Evolutionary conservation across 2,888 invertebrate species (phyloP).

Genomic region (Escarpia spicata): DNA sequence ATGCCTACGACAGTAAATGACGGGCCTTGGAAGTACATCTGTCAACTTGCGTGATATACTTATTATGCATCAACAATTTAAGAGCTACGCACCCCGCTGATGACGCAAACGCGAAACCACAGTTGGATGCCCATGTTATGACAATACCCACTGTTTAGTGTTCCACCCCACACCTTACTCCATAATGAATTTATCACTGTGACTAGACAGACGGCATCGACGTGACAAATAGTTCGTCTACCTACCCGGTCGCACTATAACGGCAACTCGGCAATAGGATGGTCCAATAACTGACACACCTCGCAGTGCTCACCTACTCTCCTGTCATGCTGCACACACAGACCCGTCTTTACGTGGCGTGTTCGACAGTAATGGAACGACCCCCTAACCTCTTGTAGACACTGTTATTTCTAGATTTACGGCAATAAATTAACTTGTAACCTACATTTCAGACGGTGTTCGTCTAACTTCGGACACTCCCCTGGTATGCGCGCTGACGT

Average conservation of each 20-base stretch:
- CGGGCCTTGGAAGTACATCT: not conserved
- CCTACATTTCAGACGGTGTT: not conserved
- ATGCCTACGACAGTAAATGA: too few relatives aligned
- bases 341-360: not conserved
- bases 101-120: not conserved
- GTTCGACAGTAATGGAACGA: not conserved
- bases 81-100: not conserved
- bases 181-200: not conserved
- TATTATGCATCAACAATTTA: too few relatives aligned
- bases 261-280: not conserved
- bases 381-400: not conserved
- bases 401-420: not conserved
- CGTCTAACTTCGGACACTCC: not conserved
- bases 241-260: not conserved
- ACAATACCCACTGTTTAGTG: not conserved
- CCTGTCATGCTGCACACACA: not conserved
- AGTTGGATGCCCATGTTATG: not conserved
- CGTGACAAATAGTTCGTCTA: not conserved
- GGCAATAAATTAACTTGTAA: not conserved
- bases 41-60: not conserved
- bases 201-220: not conserved
- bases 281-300: too few relatives aligned
- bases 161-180: not conserved
- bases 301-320: not conserved
- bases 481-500: not conserved